These are phyloP conservation scores for Rhadinocentrus ornatus DNA, from an alignment of 2,797 vertebrate genomes.

Conservation along the genomic window DNA sequence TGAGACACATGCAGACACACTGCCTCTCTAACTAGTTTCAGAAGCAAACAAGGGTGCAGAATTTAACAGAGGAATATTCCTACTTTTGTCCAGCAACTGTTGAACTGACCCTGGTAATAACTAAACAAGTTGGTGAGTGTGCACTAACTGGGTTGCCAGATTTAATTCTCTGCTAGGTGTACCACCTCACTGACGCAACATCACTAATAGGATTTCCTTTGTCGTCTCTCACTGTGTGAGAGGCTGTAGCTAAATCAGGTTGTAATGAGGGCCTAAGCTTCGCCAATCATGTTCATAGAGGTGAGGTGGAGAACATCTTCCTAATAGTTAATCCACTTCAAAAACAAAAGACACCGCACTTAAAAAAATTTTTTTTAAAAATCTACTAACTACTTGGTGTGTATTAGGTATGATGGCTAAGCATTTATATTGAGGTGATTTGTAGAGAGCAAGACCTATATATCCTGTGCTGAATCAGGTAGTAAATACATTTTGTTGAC, in stretches of 20 bases:
- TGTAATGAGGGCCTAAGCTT: not conserved
- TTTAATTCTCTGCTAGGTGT: not conserved
- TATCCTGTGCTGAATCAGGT: slow-evolving; percentile 11
- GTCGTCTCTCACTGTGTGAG: not conserved
- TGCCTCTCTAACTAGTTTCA: not conserved
- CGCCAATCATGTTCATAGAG: not conserved
- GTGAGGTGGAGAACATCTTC: not conserved
- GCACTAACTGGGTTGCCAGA: not conserved
- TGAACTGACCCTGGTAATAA: not conserved
- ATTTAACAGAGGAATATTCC: not conserved
- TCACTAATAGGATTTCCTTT: not conserved
- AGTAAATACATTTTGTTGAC: not conserved
- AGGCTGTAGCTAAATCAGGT: not conserved
- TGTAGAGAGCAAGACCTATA: not conserved
- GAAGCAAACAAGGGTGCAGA: slow-evolving; percentile 27
- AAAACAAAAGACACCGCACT: not conserved
- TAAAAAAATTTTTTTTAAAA: not conserved
- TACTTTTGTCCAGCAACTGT: not conserved
- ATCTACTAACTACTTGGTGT: not conserved
- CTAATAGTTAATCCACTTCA: not conserved
- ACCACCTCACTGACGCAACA: not conserved
- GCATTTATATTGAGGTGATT: not conserved
- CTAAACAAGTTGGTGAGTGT: not conserved
- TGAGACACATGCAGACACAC: slow-evolving; percentile 15
- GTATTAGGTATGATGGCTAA: not conserved